Base-by-base conservation (phyloP, 2,888 invertebrate genomes). In the Rugalucina vietnamica region DNA sequence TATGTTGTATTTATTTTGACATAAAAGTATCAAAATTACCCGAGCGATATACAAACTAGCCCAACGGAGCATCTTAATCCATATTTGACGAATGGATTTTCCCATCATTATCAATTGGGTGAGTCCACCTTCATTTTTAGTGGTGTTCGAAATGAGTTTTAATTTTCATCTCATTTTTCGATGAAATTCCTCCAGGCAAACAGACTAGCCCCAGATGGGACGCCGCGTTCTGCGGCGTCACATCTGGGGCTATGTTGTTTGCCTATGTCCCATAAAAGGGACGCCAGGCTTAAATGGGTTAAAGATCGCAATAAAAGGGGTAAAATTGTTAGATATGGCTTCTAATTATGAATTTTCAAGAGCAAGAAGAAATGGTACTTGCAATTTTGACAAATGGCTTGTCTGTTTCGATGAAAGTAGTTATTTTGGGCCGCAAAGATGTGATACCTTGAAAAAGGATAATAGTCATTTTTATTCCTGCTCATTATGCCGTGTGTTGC, bases 1-100 rank as follows among this genome's bases (percentile, higher is more conserved):
- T 27, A 36, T 50, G 36, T 27, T 27, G 69, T 73, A 69, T 65
- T 82, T 74, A 82, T 82, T 77, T 77, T 69, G 73, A 77, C 77
- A 82, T 82, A 77, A 82, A 77, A 69, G 50, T 50, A 50, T 50
- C 50, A 50, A 50, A 50, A 50, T 50, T 50, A 21, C 50, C 50
- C 50, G 24, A 3, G 50, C 50, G 50, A n/a, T 50, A n/a, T 50
- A 50, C 24, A 43, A 8, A 43, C 10, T 12, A 18, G 43, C 43
- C 18, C 18, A 18, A 43, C 8, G 43, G 8, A 43, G 18, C 8
- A 18, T 43, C 18, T 43, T 43, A 43, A 43, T 18, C 43, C 43
- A 43, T 43, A 43, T 12, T 43, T 18, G 10, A 43, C 18, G 8
- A 12, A 43, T 43, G 8, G 43, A 18, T 43, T 18, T 8, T 43